Conservation (phyloP, 2,113 vertebrate species). For the Oxyruncus cristatus region DNA sequence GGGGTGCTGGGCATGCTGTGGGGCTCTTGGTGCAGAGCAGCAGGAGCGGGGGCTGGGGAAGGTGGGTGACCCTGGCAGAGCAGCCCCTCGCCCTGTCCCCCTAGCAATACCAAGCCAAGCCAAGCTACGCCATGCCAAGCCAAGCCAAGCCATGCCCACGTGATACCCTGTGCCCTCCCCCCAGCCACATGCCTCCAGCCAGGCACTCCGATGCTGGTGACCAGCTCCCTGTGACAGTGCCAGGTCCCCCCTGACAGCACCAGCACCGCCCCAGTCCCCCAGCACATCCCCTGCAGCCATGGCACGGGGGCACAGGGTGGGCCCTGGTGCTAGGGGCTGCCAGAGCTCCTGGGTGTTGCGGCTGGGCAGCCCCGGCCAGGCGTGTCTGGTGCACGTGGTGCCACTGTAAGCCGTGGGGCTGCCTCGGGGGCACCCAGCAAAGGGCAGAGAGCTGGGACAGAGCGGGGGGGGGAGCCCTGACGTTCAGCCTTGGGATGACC, state of each 20-base stretch:
- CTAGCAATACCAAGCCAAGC: not conserved
- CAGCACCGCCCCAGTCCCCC: rapidly evolving
- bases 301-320: rapidly evolving
- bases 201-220: not conserved
- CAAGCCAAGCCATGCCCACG: not conserved
- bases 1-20: rapidly evolving
- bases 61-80: not conserved
- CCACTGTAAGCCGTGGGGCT: not conserved
- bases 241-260: rapidly evolving
- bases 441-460: rapidly evolving
- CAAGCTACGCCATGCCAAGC: too few relatives aligned
- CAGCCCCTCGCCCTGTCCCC: not conserved
- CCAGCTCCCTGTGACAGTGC: rapidly evolving
- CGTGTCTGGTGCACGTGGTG: rapidly evolving
- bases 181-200: not conserved
- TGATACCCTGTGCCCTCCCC: not conserved
- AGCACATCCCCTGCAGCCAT: not conserved
- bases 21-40: not conserved
- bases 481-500: not conserved
- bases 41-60: not conserved
- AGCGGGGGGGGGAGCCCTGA: rapidly evolving
- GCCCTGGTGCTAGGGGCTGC: rapidly evolving
- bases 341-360: not conserved
- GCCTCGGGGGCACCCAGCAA: rapidly evolving
- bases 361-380: not conserved